phyloP scores from a whole-genome alignment of 1,140 invertebrate genomes.

The Spodoptera frugiperda region DNA sequence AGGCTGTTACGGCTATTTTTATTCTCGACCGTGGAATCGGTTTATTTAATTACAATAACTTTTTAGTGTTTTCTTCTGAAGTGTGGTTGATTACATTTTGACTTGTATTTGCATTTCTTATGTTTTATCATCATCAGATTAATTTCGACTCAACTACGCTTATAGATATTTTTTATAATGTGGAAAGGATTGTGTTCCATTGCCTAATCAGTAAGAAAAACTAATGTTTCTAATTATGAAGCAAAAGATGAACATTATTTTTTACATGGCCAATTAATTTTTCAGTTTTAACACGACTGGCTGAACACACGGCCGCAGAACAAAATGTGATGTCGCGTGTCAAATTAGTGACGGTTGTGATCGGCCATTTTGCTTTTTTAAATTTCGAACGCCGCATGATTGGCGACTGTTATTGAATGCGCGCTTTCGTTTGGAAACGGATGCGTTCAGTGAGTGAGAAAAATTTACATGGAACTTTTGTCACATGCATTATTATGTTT shows the following conservation, averaged over 20 bases:
- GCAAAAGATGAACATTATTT: slow-evolving; percentile 42
- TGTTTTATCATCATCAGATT: background rate
- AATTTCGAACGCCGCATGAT: slow-evolving; percentile 78
- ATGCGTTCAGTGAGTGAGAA: slow-evolving; percentile 58
- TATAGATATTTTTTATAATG: too few species aligned
- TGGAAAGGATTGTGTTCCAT: too few species aligned
- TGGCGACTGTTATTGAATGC: slow-evolving; percentile 74
- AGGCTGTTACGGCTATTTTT: slow-evolving; percentile 1
- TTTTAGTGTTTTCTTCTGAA: background rate
- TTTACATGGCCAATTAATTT: slow-evolving; percentile 68
- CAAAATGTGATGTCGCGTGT: slow-evolving; percentile 79
- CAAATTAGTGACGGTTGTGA: slow-evolving; percentile 80
- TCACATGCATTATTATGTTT: background rate
- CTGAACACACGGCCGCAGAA: slow-evolving; percentile 65
- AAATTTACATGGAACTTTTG: slow-evolving; percentile 31
- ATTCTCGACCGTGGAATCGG: background rate
- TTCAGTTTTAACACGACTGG: slow-evolving; percentile 58
- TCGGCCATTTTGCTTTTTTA: slow-evolving; percentile 79
- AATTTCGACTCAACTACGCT: too few species aligned
- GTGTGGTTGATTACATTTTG: background rate
- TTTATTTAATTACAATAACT: background rate
- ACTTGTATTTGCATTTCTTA: background rate
- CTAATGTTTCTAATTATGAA: slow-evolving; percentile 11
- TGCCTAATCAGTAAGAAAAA: too few species aligned
- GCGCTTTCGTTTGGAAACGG: slow-evolving; percentile 67